Evolutionary conservation across 2,888 invertebrate species (phyloP), one percentile per base, ranked within the genome.

Genomic region (Drepanosiphum platanoidis): DNA sequence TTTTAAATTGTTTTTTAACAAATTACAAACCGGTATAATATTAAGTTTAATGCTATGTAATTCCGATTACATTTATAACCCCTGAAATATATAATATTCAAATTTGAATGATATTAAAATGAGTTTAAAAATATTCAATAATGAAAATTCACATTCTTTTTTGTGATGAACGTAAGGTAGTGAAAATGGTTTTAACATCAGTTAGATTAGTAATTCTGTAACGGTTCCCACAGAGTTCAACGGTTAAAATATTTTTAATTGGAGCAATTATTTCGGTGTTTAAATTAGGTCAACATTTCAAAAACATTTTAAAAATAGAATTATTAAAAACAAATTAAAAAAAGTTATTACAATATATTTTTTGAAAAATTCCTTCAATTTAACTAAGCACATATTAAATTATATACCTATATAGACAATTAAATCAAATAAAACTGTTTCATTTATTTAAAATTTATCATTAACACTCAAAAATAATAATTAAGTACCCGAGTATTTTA

Each of bases 171-270:
- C n/a, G n/a, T 32, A 15, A 9, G 3, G 34, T 1, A 77, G 32
- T 52, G 22, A 52, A 52, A 77, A 36, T 30, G 30, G 27, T 39
- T 77, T 39, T 30, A 15, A 32, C 61, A 15, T 77, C 34, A 36
- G 34, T 58, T 61, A 15, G 61, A 36, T 61, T 32, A 52, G 4
- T 52, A 52, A 52, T 52, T 52, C 18, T 52, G 22, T 52, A 61
- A 61, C 61, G 61, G n/a, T 27, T 61, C 39, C 27, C 36, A 61
- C 18, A 61, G 39, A 77, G 77, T 77, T 77, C 77, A 77, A 64
- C 15, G 77, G 77, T 77, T 77, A 77, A 13, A 39, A 77, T 58
- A 77, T 39, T 77, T 77, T 77, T 77, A 77, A 77, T 77, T 77
- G 77, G 30, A 64, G 27, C 39, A 77, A 77, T 61, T 77, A 39